phyloP scores from a whole-genome alignment of 2,113 vertebrate species.

The Thamnophis sirtalis region DNA sequence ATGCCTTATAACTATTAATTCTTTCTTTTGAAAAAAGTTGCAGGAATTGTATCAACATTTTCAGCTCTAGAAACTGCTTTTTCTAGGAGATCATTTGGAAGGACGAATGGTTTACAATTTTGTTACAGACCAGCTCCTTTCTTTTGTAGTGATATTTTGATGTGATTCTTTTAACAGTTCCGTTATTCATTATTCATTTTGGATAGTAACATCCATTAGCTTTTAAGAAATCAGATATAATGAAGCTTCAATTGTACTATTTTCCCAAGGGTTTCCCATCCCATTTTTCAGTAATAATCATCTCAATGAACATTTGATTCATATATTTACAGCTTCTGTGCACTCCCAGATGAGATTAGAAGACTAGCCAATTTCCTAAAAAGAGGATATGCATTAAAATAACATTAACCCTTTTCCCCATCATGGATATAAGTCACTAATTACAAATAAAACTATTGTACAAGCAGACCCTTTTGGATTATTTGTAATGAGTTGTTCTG shows the following conservation, averaged over 20 bases:
- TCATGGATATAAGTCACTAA: neutral
- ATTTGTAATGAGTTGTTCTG: neutral
- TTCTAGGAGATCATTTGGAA: neutral
- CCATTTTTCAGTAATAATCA: neutral
- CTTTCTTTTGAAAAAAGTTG: neutral
- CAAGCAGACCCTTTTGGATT: neutral
- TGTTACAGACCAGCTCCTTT: constrained; percentile 10
- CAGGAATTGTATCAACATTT: neutral
- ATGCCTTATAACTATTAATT: neutral
- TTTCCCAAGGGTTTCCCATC: constrained; percentile 1
- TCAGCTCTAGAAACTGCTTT: constrained; percentile 18
- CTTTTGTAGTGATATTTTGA: neutral
- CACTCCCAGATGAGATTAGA: neutral
- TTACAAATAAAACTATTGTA: neutral
- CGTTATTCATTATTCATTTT: constrained; percentile 20
- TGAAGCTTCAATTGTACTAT: neutral
- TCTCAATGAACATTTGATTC: constrained; percentile 1
- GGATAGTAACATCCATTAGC: constrained; percentile 16
- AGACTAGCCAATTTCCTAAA: neutral
- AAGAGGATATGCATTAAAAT: neutral
- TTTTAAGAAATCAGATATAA: neutral
- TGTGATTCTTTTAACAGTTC: constrained; percentile 25
- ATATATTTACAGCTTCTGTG: neutral
- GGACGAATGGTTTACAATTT: constrained; percentile 15
- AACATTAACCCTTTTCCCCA: neutral